These are phyloP conservation scores for Cygnus atratus DNA, from an alignment of 2,113 vertebrate species.

Conservation along the genomic window DNA sequence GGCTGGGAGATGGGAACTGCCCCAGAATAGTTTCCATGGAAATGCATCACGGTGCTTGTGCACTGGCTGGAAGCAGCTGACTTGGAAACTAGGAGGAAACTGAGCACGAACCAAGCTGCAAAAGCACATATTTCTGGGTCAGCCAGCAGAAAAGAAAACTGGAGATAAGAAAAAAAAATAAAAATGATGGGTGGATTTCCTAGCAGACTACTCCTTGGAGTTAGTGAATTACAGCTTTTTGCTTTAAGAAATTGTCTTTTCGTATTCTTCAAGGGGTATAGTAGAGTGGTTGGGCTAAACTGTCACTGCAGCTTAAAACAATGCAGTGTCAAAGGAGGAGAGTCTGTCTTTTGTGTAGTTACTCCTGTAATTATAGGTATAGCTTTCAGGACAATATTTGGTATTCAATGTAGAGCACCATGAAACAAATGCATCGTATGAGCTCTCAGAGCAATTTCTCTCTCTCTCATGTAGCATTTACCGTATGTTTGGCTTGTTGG, in stretches of 20 bases:
- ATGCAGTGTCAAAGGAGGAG: neutral
- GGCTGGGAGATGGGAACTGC: neutral
- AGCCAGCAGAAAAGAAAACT: neutral
- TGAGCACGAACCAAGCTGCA: neutral
- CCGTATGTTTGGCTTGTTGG: constrained; percentile 58
- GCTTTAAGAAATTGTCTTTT: neutral
- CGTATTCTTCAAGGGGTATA: neutral
- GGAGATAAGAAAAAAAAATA: no score
- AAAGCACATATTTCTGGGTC: neutral
- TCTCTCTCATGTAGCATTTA: constrained; percentile 58
- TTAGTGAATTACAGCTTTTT: neutral
- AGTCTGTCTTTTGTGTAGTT: neutral
- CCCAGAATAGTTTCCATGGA: neutral
- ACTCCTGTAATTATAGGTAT: neutral
- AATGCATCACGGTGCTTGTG: neutral
- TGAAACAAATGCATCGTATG: neutral
- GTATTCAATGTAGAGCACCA: neutral
- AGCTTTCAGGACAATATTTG: neutral
- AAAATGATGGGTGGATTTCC: neutral
- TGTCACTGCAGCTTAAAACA: neutral
- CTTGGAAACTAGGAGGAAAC: neutral
- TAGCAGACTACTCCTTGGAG: neutral
- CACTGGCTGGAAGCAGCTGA: neutral
- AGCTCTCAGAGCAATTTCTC: constrained; percentile 28
- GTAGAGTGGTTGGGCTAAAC: neutral